Evolutionary conservation across 2,113 vertebrate genomes (phyloP).

Genomic region (Calypte anna): DNA sequence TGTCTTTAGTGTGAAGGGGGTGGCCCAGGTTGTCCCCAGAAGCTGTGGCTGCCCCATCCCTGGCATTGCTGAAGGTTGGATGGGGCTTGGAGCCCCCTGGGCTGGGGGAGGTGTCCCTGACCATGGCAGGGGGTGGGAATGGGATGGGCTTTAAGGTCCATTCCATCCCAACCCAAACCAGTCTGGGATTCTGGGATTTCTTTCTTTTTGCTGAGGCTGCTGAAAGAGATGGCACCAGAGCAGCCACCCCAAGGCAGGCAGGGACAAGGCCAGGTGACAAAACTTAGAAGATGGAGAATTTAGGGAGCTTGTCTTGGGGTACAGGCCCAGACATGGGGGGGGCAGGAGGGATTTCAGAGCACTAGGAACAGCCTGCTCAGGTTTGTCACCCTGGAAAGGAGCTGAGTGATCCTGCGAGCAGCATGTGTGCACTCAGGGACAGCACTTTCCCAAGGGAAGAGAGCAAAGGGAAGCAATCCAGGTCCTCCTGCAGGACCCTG

Average conservation of each 20-base stretch:
- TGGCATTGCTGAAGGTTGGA: no score
- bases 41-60: no score
- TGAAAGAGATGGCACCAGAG: neutral
- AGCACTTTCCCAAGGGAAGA: neutral
- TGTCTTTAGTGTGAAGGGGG: no score
- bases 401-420: neutral
- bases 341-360: neutral
- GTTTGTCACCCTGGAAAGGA: neutral
- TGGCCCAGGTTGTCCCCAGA: no score
- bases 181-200: neutral
- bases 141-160: no score
- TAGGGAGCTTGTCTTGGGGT: neutral
- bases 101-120: no score
- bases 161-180: no score
- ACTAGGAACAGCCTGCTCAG: neutral
- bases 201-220: neutral
- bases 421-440: neutral
- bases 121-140: no score
- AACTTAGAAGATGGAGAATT: neutral
- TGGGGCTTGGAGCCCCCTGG: no score
- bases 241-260: neutral
- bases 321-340: fast-evolving
- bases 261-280: neutral
- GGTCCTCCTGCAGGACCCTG: fast-evolving
- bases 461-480: neutral